Percentiles rank a stretch among this genome's conserved stretches.
Evolutionary conservation across 2,888 invertebrate species (phyloP).

Genomic region (Elaeidobius kamerunicus): DNA sequence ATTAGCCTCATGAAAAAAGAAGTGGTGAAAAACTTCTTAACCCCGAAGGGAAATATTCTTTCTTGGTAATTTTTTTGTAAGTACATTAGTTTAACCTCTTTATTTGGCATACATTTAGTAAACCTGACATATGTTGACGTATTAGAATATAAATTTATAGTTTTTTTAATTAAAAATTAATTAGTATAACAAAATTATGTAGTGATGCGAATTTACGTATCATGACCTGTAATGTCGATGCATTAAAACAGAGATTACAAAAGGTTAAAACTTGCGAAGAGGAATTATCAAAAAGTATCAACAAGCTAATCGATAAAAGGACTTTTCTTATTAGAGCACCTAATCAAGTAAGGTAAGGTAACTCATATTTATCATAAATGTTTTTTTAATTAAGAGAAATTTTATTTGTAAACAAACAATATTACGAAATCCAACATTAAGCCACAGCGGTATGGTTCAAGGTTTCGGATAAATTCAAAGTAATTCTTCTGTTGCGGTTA

Average conservation of each 20-base stretch:
- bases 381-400: no score
- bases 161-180: not conserved
- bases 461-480: no score
- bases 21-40: slow-evolving; percentile 18
- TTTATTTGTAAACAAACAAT: no score
- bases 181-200: no score
- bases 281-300: slow-evolving; percentile 25
- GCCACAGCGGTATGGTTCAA: no score
- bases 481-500: no score
- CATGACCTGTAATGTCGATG: slow-evolving; percentile 7
- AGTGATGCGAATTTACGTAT: not conserved
- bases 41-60: slow-evolving; percentile 4
- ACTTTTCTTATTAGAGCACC: slow-evolving; percentile 21
- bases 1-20: slow-evolving; percentile 12
- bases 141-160: slow-evolving; percentile 5
- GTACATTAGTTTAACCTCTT: not conserved
- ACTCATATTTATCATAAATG: no score
- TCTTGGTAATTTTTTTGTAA: slow-evolving; percentile 19
- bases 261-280: slow-evolving; percentile 26
- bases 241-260: slow-evolving; percentile 21
- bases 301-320: slow-evolving; percentile 28
- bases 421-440: no score
- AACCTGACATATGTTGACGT: not conserved
- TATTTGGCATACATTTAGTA: not conserved
- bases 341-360: no score